phyloP scores from a whole-genome alignment of 2,888 invertebrate genomes.

The Macrophya annulata region DNA sequence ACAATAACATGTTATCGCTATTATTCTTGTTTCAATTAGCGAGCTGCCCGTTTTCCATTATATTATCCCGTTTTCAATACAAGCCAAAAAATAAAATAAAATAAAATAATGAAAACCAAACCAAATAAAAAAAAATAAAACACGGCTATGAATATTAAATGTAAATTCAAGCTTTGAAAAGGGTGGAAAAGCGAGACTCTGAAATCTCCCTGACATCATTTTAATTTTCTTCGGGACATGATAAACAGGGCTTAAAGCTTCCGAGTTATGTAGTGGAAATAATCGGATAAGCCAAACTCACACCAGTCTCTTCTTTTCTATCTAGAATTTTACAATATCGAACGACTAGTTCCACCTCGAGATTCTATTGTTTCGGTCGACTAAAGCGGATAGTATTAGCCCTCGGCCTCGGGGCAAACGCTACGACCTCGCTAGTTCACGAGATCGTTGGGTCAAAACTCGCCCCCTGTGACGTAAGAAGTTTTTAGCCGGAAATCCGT shows the following conservation, averaged over 20 bases:
- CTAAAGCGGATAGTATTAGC: conserved; percentile 32
- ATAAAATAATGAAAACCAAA: too few species aligned
- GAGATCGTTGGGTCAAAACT: conserved; percentile 31
- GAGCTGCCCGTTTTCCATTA: not conserved
- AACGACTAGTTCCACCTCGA: conserved; percentile 18
- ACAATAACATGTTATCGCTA: not conserved
- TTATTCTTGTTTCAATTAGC: not conserved
- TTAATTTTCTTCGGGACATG: conserved; percentile 6
- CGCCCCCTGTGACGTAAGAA: conserved; percentile 20
- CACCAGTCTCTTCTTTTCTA: not conserved
- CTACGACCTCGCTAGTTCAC: conserved; percentile 25
- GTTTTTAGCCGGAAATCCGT: conserved; percentile 32
- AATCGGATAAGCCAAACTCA: conserved; percentile 44
- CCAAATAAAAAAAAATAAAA: not conserved
- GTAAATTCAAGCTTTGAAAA: conserved; percentile 11
- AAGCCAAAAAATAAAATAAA: not conserved
- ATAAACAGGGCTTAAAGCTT: conserved; percentile 9
- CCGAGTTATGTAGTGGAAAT: conserved; percentile 1
- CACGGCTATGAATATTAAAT: not conserved
- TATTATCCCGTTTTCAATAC: not conserved
- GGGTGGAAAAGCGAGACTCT: not conserved
- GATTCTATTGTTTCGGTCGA: conserved; percentile 38
- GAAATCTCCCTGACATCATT: conserved; percentile 11
- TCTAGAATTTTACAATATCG: conserved; percentile 44
- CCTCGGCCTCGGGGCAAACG: conserved; percentile 37